These are phyloP conservation scores for Papilio glaucus DNA, from an alignment of 1,140 invertebrate species.

Conservation along the genomic window DNA sequence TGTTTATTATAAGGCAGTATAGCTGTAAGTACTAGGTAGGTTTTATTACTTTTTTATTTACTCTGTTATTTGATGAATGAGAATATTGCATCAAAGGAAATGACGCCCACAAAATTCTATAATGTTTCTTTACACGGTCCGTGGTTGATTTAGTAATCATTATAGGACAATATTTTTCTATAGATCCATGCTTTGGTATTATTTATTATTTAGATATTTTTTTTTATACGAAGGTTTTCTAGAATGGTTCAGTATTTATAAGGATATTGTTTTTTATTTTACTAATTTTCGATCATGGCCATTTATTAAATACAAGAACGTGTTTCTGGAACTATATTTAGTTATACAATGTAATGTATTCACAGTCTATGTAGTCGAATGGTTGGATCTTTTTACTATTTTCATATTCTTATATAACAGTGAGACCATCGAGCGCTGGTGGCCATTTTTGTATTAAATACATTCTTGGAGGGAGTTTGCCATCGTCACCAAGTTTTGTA, in stretches of 20 bases:
- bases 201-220: not conserved
- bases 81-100: not conserved
- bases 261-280: not conserved
- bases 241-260: not conserved
- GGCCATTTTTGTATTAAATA: too few relatives aligned
- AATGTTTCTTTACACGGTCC: not conserved
- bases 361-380: too few relatives aligned
- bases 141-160: not conserved
- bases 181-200: too few relatives aligned
- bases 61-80: slow-evolving; percentile 9
- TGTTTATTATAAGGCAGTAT: not conserved
- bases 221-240: not conserved
- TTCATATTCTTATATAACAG: too few relatives aligned
- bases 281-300: too few relatives aligned
- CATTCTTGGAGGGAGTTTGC: too few relatives aligned
- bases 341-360: too few relatives aligned
- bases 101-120: not conserved
- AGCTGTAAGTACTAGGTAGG: not conserved
- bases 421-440: too few relatives aligned
- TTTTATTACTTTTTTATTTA: not conserved
- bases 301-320: too few relatives aligned
- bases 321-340: too few relatives aligned
- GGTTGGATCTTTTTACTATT: too few relatives aligned
- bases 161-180: not conserved
- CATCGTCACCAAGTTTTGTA: too few relatives aligned